Percentiles rank a stretch among this genome's conserved stretches.
Evolutionary conservation across 2,113 vertebrate genomes (phyloP).

Genomic region (Xyliphius kryptos): DNA sequence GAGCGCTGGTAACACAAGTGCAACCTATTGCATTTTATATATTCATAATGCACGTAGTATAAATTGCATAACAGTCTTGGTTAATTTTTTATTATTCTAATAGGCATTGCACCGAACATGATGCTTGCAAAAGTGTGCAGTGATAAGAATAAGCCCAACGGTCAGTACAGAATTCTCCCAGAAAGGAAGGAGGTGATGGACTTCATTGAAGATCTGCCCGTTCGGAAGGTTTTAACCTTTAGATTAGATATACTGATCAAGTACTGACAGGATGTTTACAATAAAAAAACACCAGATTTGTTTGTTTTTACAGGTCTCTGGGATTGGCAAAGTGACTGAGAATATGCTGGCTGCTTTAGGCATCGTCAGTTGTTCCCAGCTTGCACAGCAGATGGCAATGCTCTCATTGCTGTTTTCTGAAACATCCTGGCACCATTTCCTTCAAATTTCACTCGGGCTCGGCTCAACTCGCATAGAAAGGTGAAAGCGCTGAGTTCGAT

Average conservation of each 20-base stretch:
- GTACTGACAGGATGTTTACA: background rate
- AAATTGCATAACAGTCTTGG: too few relatives aligned
- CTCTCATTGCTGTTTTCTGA: slow-evolving; percentile 89
- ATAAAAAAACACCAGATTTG: background rate
- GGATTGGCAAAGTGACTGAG: slow-evolving; percentile 95
- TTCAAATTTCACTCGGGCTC: slow-evolving; percentile 83
- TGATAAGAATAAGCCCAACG: slow-evolving; percentile 94
- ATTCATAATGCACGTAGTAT: too few relatives aligned
- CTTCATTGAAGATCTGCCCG: slow-evolving; percentile 82
- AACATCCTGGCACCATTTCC: slow-evolving; percentile 80
- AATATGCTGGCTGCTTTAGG: slow-evolving; percentile 87
- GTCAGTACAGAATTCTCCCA: slow-evolving; percentile 78
- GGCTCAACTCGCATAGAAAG: slow-evolving; percentile 79
- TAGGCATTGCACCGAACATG: slow-evolving; percentile 93
- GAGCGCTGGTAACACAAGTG: slow-evolving; percentile 85
- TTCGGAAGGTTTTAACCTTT: slow-evolving; percentile 77
- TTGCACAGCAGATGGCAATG: slow-evolving; percentile 82
- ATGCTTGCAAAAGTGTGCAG: slow-evolving; percentile 97
- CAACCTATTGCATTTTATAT: too few relatives aligned
- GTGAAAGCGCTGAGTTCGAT: too few relatives aligned
- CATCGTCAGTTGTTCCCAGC: slow-evolving; percentile 78
- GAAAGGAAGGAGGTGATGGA: slow-evolving; percentile 76
- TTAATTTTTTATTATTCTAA: slow-evolving; percentile 10
- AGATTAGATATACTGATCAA: background rate
- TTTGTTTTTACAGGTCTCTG: slow-evolving; percentile 77